A percentile compares a stretch with the other conserved stretches of the same genome.
These are phyloP conservation scores for Sphaerophoria rueppellii DNA, from an alignment of 2,888 invertebrate genomes.

Conservation along the genomic window DNA sequence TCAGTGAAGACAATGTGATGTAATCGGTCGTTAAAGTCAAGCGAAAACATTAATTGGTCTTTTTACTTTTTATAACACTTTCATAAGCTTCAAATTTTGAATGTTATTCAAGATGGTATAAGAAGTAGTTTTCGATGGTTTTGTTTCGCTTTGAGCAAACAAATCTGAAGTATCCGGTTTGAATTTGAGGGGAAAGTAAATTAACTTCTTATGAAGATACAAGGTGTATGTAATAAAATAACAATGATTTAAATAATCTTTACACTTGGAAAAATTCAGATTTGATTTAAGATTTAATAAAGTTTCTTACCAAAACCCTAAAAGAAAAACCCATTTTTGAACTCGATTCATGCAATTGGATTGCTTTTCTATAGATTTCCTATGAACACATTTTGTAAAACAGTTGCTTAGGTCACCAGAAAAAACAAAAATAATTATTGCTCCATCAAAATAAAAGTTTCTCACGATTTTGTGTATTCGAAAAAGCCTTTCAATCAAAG, in stretches of 20 bases:
- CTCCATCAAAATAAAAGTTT: too few species aligned
- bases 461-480: not conserved
- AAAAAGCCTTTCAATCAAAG: not conserved
- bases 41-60: not conserved
- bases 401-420: too few species aligned
- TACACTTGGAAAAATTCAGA: too few species aligned
- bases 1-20: conserved; percentile 23
- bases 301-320: too few species aligned
- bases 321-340: too few species aligned
- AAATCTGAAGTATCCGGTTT: not conserved
- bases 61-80: conserved; percentile 10
- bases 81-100: not conserved
- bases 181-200: conserved; percentile 11
- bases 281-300: too few species aligned
- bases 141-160: not conserved
- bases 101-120: not conserved
- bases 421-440: too few species aligned
- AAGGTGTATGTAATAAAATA: too few species aligned
- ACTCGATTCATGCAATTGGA: too few species aligned
- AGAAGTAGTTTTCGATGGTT: not conserved
- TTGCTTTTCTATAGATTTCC: too few species aligned
- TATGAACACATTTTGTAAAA: too few species aligned
- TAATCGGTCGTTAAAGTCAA: not conserved
- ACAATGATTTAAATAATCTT: too few species aligned
- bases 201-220: not conserved